Evolutionary conservation across 2,113 vertebrate genomes (phyloP), one percentile per base, ranked within the genome.

Genomic region (Dermatemys mawii): DNA sequence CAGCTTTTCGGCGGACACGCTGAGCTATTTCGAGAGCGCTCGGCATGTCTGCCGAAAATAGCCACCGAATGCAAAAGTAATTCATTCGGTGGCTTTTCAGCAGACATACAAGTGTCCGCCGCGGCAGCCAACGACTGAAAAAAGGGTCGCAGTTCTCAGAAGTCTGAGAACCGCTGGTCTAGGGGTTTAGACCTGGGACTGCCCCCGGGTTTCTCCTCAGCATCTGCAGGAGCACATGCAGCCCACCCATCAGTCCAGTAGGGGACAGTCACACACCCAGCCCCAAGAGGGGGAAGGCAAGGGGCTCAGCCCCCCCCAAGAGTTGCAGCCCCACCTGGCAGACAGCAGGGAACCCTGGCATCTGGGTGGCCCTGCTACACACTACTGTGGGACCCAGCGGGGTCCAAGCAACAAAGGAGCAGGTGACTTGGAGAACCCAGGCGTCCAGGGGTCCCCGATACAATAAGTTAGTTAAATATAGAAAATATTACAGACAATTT

Each of bases 241-340:
- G 83, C 10, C 21, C 82, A 83, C 95, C 92, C 94, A 94, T 96
- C 94, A 92, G 90, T 94, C 95, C 91, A 93, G 90, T 86, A 53
- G 81, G 44, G 53, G 80, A 38, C 80, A n/a, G 46, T 63, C 92
- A 93, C 93, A 94, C 95, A 83, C 84, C 89, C 78, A 94, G 81
- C 19, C 54, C 97, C 94, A 50, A 83, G 73, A 10, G 80, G 88
- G 91, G 94, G 19, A 53, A 53, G 49, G 49, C 93, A 75, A 88
- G 94, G 82, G 27, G 26, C 26, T 60, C 27, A 0, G 27, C 27
- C 55, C 55, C 55, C 29, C n/a, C n/a, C n/a, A 5, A 29, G 55
- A 2, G 35, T 6, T 63, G 60, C 60, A 35, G 32, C 54, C 54
- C 2, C 54, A 55, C 9, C 11, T 26, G 26, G 54, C 60, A 14